Base-by-base conservation (phyloP, 2,888 invertebrate species). In the Phengaris alcon region DNA sequence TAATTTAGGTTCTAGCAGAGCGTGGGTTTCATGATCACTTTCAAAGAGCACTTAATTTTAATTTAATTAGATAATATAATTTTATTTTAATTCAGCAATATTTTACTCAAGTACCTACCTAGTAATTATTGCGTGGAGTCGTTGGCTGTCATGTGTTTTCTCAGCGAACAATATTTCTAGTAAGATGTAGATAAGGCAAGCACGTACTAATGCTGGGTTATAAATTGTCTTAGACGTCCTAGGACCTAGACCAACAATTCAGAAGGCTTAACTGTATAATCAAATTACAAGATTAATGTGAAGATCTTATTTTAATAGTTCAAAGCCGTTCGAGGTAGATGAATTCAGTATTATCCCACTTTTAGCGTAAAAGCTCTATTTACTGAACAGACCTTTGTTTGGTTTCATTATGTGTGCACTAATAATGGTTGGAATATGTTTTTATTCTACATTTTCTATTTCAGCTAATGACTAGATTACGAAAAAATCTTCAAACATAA, bases 81-180 rank as follows among this genome's bases (percentile, higher is more conserved):
- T 51, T 51, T 15, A 22, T 51, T 68, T 51, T 69, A 69, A 69
- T 15, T n/a, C 74, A 74, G 77, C 78, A 76, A 78, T 79, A 79
- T 78, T 77, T 77, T 76, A 76, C 78, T 76, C 77, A 74, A 77
- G 75, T 68, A 1, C 22, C 22, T 68, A 1, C 22, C 22, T 22
- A 78, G 77, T 77, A 77, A 78, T 78, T 79, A 79, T 79, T 77
- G 76, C 77, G 73, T 74, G 76, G 74, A 78, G 74, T 77, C 76
- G 35, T 35, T 35, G 4, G 35, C 70, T 74, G 73, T 77, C 77
- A 76, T 77, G 77, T 76, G 76, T 76, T 76, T 76, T 75, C 72
- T 59, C 69, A 75, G 72, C 75, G 76, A 35, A 75, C 76, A 75
- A 76, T 75, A 75, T 75, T 78, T 75, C 75, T 74, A 75, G 74